Base-by-base conservation (phyloP, 2,888 invertebrate species). In the Melanophora roralis region DNA sequence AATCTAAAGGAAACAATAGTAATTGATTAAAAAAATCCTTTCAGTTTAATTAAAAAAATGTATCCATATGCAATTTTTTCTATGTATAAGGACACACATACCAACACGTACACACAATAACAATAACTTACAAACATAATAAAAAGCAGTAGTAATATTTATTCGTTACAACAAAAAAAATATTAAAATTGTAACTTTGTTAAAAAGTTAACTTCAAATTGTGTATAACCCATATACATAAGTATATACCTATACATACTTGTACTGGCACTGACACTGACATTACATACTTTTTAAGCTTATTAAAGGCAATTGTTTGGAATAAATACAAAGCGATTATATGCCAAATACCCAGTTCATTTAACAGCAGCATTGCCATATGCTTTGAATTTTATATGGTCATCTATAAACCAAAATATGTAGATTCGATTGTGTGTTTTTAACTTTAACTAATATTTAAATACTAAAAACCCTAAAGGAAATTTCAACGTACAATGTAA, bases 31-130 rank as follows among this genome's bases (percentile, higher is more conserved):
- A 78, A n/a, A 78, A 72, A 72, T 78, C 67, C 78, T 78, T 78
- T 78, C 72, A 67, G 67, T 68, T 78, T 78, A 78, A 78, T 78
- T 72, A 67, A 78, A 74, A 67, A n/a, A n/a, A n/a, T n/a, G n/a
- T n/a, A n/a, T n/a, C 27, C 27, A 27, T 27, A 27, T 27, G 27
- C 6, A 27, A 27, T 3, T 27, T 5, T 27, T 3, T 27, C 12
- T 55, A 23, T 14, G 7, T 23, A 36, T 11, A n/a, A n/a, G n/a
- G n/a, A n/a, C n/a, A n/a, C n/a, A n/a, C n/a, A n/a, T n/a, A n/a
- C n/a, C n/a, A n/a, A n/a, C n/a, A n/a, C n/a, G n/a, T n/a, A n/a
- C n/a, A n/a, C n/a, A n/a, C n/a, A n/a, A n/a, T n/a, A n/a, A 12
- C 1, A 49, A 5, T 27, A 51, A 43, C 43, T 60, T 32, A 19